Base-by-base conservation (phyloP, 1,140 invertebrate genomes). In the Drosophila ohnishii region DNA sequence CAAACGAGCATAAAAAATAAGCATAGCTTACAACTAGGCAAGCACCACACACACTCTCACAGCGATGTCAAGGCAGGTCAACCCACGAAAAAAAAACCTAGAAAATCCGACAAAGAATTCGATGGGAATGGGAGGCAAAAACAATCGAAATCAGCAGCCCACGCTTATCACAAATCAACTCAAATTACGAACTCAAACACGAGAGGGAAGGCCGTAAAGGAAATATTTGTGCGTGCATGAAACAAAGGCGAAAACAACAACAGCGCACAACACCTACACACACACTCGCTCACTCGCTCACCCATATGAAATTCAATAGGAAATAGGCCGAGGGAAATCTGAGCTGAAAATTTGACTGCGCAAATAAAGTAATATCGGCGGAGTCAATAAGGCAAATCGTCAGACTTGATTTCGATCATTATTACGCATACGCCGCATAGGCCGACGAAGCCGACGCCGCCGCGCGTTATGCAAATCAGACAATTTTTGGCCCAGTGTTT, bases 141-240 rank as follows among this genome's bases (percentile, higher is more conserved):
- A 87, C 71, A 87, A 87, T 85, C 83, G 66, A 60, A 86, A 37
- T 56, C 59, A 48, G 47, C 47, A 77, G 58, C 69, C 64, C 55
- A 45, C 42, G 51, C 61, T 80, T 88, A 84, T 84, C 79, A 70
- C 78, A 88, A 79, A 87, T 88, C 84, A 77, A 76, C 66, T 80
- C 69, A 84, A 87, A 87, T 87, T 89, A 88, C 84, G 80, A 75
- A 57, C 32, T 44, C 72, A 72, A 69, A 77, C 57, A 73, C 47
- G 47, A 44, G 63, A 60, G 50, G 48, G 56, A 56, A 19, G 32
- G 50, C 59, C 63, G 40, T 25, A 69, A 60, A 28, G 45, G 58
- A 76, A 66, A 74, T 69, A 80, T 73, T 85, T 78, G 75, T 86
- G 76, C 75, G 76, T 78, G 76, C 56, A 66, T 78, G 73, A 78